Conservation (phyloP, 2,888 invertebrate species). For the Chymomyza caudatula region DNA sequence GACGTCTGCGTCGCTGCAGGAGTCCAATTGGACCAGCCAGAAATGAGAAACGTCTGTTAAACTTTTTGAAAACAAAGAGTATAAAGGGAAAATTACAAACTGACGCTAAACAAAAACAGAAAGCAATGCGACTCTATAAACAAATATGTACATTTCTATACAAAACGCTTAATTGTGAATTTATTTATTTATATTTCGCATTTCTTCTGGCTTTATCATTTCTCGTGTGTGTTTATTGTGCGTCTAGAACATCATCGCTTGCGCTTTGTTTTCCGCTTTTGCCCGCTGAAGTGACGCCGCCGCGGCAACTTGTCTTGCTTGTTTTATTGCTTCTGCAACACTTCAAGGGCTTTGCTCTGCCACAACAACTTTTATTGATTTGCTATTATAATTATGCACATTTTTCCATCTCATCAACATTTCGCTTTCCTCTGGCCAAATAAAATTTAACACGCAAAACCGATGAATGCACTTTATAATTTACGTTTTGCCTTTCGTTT, state of each 20-base stretch:
- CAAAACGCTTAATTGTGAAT: not conserved
- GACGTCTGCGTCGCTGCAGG: too few relatives aligned
- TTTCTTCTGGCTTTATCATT: not conserved
- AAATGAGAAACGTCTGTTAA: not conserved
- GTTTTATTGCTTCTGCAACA: constrained; percentile 37
- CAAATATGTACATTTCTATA: not conserved
- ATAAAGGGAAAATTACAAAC: not conserved
- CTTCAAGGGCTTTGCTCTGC: constrained; percentile 47
- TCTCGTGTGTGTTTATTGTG: constrained; percentile 11
- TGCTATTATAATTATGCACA: constrained; percentile 49
- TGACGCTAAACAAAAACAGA: not conserved
- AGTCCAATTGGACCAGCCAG: not conserved
- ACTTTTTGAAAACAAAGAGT: not conserved
- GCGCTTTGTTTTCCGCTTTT: constrained; percentile 33
- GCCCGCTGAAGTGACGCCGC: constrained; percentile 13
- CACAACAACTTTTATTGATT: constrained; percentile 53
- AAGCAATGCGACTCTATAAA: not conserved
- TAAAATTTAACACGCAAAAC: constrained; percentile 51
- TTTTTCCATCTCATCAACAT: constrained; percentile 11
- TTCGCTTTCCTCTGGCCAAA: constrained; percentile 15
- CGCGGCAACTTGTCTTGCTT: constrained; percentile 14
- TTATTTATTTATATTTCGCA: constrained; percentile 7
- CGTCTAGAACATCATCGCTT: too few relatives aligned
- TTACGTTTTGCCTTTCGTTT: constrained; percentile 33
- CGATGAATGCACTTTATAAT: constrained; percentile 34